Evolutionary conservation across 2,797 vertebrate genomes (phyloP).

Genomic region (Manis javanica): DNA sequence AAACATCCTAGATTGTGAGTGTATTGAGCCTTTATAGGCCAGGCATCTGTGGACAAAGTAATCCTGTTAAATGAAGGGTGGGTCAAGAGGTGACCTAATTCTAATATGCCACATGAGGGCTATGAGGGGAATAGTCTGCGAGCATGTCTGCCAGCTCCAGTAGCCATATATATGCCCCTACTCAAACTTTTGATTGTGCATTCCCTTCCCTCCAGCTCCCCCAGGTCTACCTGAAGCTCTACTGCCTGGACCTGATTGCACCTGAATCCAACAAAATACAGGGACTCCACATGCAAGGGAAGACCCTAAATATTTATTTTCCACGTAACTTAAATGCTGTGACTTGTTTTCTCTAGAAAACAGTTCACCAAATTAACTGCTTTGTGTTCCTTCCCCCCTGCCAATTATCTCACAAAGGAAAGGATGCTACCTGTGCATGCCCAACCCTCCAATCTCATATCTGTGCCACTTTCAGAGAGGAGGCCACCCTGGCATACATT

Average conservation of each 20-base stretch:
- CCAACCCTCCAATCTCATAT: neutral
- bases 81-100: neutral
- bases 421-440: neutral
- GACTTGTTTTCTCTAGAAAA: neutral
- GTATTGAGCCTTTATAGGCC: neutral
- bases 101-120: neutral
- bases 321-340: neutral
- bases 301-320: neutral
- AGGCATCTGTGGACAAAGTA: neutral
- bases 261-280: neutral
- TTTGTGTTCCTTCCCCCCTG: neutral
- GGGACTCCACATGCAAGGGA: neutral
- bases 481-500: neutral
- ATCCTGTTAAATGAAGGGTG: neutral
- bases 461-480: neutral
- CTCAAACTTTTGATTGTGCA: neutral
- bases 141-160: neutral
- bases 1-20: neutral
- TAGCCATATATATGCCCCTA: accelerated
- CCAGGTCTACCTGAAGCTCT: neutral
- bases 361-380: neutral
- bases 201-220: neutral
- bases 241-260: accelerated
- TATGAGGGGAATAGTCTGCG: accelerated
- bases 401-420: neutral